Conservation (phyloP, 2,797 vertebrate species). For the Carcharodon carcharias region DNA sequence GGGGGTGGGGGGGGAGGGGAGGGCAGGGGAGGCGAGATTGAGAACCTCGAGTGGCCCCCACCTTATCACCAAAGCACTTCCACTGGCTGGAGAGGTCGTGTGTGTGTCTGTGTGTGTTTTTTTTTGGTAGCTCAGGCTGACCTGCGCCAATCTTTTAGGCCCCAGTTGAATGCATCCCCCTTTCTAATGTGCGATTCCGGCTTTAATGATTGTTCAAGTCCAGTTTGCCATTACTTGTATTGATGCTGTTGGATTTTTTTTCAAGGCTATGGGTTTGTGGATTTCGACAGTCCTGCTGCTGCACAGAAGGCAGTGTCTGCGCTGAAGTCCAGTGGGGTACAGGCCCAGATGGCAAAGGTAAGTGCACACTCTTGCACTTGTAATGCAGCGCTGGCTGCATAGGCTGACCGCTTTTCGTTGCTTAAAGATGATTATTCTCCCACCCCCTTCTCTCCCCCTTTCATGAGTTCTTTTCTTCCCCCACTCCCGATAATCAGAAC, state of each 20-base stretch:
- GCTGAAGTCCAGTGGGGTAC: constrained; percentile 83
- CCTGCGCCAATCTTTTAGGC: not conserved
- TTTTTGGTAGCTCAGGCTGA: not conserved
- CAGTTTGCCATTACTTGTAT: not conserved
- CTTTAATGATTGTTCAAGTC: not conserved
- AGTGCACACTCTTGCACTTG: not conserved
- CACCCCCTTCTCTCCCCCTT: constrained; percentile 44
- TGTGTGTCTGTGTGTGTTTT: not conserved
- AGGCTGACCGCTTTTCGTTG: not conserved
- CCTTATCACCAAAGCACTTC: not conserved
- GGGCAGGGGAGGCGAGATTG: too few species aligned
- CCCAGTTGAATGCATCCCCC: not conserved
- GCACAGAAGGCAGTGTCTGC: constrained; percentile 88
- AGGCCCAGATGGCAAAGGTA: constrained; percentile 96
- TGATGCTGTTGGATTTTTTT: constrained; percentile 30
- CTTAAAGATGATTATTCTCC: not conserved
- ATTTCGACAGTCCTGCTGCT: constrained; percentile 84
- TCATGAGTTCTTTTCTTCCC: constrained; percentile 15
- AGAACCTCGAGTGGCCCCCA: not conserved
- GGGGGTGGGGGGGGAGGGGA: not conserved
- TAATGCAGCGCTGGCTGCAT: not conserved
- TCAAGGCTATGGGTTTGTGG: constrained; percentile 83
- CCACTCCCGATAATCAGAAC: not conserved
- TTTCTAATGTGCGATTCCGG: too few species aligned
- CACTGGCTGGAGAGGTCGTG: not conserved